Base-by-base conservation (phyloP, 2,888 invertebrate genomes). In the Caenorhabditis zanzibari region DNA sequence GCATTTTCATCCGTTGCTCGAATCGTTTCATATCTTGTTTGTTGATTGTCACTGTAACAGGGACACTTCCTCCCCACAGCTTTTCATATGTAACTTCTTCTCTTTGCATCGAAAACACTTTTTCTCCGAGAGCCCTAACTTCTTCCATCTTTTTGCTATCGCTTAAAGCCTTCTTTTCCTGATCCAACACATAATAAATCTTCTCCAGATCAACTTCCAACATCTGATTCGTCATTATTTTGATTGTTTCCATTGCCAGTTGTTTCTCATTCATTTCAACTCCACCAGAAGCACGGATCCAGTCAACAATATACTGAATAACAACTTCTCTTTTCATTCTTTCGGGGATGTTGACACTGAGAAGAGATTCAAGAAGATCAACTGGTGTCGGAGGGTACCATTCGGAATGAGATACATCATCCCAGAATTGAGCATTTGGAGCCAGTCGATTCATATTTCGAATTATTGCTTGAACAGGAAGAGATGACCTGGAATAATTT, bases 331-430 rank as follows among this genome's bases (percentile, higher is more conserved):
- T 56, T 59, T 83, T 83, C 2, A 63, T 19, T 35, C 74, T 44
- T 28, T 79, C 79, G 12, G 83, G n/a, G 14, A 83, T 63, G 5
- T 74, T 74, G n/a, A 73, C 56, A 56, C 69, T 71, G 6, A 83
- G 64, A n/a, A 79, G 28, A 5, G 74, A 64, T 63, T 83, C 83
- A 16, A 83, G 24, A 4, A 83, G 52, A 71, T 79, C 82, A 9
- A 76, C 9, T 7, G 83, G 79, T 6, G 73, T 72, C 16, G 83
- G 83, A 16, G 83, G 83, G 41, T 79, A 83, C 83, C 83, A 83
- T 66, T 83, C 73, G 41, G 56, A 47, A 14, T 79, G 56, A 14
- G 83, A 64, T 19, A 64, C 54, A 32, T 66, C 74, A 49, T 83
- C 69, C 83, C 83, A 83, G 28, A 83, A 79, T 32, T 63, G 56